phyloP scores from a whole-genome alignment of 1,140 invertebrate species.

The Trachymyrmex cornetzi region DNA sequence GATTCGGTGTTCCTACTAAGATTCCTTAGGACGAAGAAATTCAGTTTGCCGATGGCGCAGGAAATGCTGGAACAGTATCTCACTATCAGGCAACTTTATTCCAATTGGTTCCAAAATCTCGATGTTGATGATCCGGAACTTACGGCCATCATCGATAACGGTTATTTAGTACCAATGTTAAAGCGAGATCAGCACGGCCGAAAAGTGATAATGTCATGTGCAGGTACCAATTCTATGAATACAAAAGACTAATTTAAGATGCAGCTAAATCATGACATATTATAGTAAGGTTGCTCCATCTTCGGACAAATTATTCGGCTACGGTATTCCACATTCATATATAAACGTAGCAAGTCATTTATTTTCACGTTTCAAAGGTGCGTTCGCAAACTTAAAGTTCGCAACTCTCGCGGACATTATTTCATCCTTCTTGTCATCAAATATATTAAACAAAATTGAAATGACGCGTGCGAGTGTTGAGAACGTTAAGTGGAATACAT shows the following conservation, averaged over 20 bases:
- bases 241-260: not conserved
- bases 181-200: slow-evolving; percentile 91
- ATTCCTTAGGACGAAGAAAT: slow-evolving; percentile 95
- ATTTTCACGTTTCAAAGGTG: not conserved
- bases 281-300: too few species aligned
- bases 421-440: too few species aligned
- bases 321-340: not conserved
- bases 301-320: not conserved
- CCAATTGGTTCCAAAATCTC: slow-evolving; percentile 94
- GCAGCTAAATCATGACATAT: not conserved
- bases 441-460: too few species aligned
- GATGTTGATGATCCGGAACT: slow-evolving; percentile 91
- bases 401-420: too few species aligned
- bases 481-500: too few species aligned
- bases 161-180: slow-evolving; percentile 92
- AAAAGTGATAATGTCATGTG: slow-evolving; percentile 91
- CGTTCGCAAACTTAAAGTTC: too few species aligned
- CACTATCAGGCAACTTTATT: slow-evolving; percentile 92
- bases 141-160: slow-evolving; percentile 92
- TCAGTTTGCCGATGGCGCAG: slow-evolving; percentile 93
- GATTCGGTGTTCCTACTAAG: slow-evolving; percentile 93
- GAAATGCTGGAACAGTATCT: slow-evolving; percentile 95
- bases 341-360: not conserved
- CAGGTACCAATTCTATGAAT: slow-evolving; percentile 86
- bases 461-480: too few species aligned